Conservation (phyloP, 2,797 vertebrate genomes). For the Muraenolepis orangiensis region DNA sequence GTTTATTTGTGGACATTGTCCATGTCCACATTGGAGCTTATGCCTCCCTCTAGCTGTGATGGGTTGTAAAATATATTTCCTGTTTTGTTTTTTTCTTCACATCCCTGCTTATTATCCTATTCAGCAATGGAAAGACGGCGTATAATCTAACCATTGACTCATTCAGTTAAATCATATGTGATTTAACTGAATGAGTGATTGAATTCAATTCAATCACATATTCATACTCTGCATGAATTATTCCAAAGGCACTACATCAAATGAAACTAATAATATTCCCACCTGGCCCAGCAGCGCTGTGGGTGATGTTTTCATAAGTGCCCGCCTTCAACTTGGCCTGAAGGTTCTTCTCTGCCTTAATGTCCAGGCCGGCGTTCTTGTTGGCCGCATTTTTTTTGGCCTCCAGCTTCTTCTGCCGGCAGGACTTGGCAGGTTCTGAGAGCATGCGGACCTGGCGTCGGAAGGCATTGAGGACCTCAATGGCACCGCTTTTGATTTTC, state of each 20-base stretch:
- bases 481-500: slow-evolving; percentile 88
- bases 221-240: neutral
- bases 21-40: too few relatives aligned
- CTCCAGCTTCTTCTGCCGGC: slow-evolving; percentile 92
- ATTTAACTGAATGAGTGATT: too few relatives aligned
- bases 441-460: slow-evolving; percentile 93
- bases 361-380: slow-evolving; percentile 82
- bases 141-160: neutral
- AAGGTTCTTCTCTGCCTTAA: slow-evolving; percentile 84
- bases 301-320: slow-evolving; percentile 67
- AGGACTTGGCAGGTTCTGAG: slow-evolving; percentile 90
- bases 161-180: neutral
- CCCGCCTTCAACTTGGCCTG: slow-evolving; percentile 79
- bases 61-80: too few relatives aligned
- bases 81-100: too few relatives aligned
- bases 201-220: neutral
- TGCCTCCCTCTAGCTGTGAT: too few relatives aligned
- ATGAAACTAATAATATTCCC: slow-evolving; percentile 18
- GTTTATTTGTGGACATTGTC: too few relatives aligned
- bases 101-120: too few relatives aligned
- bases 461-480: slow-evolving; percentile 90
- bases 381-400: slow-evolving; percentile 88
- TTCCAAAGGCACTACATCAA: neutral
- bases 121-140: neutral
- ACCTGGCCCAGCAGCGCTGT: slow-evolving; percentile 66